A percentile compares a stretch with the other conserved stretches of the same genome.
These are phyloP conservation scores for Piaya cayana DNA, from an alignment of 2,113 vertebrate species.

Conservation along the genomic window DNA sequence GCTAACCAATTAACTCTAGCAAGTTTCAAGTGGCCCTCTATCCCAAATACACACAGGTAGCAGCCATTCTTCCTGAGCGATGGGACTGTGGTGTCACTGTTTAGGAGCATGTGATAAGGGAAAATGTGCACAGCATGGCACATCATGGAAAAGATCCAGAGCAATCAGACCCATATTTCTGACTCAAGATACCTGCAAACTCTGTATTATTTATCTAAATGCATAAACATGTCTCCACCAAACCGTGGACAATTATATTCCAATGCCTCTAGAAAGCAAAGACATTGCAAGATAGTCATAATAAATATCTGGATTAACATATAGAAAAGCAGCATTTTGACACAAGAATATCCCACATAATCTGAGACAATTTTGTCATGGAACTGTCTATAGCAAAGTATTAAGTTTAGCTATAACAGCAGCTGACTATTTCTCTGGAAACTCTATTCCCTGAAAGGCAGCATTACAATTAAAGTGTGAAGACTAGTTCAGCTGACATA, in stretches of 20 bases:
- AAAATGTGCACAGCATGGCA: not conserved
- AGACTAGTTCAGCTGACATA: slow-evolving; percentile 56
- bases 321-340: not conserved
- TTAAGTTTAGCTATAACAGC: not conserved
- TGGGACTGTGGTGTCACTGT: not conserved
- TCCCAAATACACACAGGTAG: not conserved
- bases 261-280: not conserved
- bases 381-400: slow-evolving; percentile 19
- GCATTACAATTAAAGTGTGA: slow-evolving; percentile 45
- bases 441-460: slow-evolving; percentile 32
- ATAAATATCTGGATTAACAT: not conserved
- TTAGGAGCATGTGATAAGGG: not conserved
- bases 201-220: not conserved
- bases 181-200: not conserved
- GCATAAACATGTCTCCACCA: not conserved
- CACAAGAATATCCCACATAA: not conserved
- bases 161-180: not conserved
- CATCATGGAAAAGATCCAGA: not conserved
- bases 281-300: not conserved
- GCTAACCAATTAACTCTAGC: not conserved
- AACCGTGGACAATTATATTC: not conserved
- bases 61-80: not conserved
- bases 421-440: slow-evolving; percentile 21
- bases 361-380: not conserved
- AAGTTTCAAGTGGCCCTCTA: not conserved